phyloP scores from a whole-genome alignment of 2,797 vertebrate genomes.

The Mormyrops boulengeri region DNA sequence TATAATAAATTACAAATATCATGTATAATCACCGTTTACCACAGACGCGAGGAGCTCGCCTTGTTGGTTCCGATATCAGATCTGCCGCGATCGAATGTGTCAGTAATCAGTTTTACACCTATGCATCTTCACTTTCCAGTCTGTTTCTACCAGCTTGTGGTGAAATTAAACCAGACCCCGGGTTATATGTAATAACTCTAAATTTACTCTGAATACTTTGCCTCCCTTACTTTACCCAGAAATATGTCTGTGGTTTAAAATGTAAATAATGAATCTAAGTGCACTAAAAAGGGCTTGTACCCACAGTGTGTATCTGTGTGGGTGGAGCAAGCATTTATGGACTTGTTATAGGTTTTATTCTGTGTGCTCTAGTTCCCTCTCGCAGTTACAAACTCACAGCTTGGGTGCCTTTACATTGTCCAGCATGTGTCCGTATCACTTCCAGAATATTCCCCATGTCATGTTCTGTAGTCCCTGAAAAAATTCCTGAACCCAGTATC shows the following conservation, averaged over 20 bases:
- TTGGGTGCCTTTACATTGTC: neutral
- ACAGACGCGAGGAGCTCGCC: neutral
- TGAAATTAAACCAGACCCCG: neutral
- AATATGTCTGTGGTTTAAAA: neutral
- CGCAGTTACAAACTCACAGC: neutral
- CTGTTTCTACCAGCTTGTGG: neutral
- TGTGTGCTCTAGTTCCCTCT: neutral
- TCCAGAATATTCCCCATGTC: neutral
- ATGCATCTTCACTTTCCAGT: neutral
- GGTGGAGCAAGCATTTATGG: neutral
- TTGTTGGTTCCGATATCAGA: neutral
- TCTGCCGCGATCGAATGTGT: neutral
- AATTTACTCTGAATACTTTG: neutral
- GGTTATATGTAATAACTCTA: neutral
- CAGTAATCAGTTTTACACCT: neutral
- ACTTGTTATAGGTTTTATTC: neutral
- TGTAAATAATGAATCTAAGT: neutral
- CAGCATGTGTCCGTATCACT: neutral
- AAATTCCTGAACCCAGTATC: neutral
- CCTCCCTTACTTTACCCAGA: neutral
- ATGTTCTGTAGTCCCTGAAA: neutral
- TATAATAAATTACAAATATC: neutral
- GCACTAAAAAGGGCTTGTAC: neutral
- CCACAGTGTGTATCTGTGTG: neutral
- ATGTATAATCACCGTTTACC: neutral